phyloP scores from a whole-genome alignment of 2,113 vertebrate genomes.

The Sylvia atricapilla region DNA sequence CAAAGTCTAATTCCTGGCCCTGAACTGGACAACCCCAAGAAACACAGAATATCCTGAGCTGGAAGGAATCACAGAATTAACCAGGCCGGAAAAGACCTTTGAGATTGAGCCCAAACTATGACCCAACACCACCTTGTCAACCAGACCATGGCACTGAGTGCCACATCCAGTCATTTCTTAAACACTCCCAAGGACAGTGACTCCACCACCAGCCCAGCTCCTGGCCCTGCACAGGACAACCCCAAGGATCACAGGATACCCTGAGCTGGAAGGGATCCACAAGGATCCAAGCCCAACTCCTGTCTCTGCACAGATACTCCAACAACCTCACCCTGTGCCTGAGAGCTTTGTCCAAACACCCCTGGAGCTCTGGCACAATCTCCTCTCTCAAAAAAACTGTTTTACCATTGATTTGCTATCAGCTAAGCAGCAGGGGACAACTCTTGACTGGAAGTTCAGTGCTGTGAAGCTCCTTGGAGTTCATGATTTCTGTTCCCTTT shows the following conservation, averaged over 20 bases:
- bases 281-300: background rate
- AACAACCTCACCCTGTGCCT: background rate
- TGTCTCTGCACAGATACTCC: background rate
- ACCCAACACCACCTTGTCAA: background rate
- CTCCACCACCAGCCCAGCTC: background rate
- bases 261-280: background rate
- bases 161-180: background rate
- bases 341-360: background rate
- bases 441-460: background rate
- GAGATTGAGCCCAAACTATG: fast-evolving
- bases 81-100: background rate
- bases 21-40: background rate
- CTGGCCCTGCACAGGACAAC: background rate
- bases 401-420: background rate
- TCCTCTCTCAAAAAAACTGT: background rate
- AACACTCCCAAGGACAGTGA: background rate
- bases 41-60: background rate
- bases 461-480: background rate
- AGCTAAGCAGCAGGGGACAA: background rate
- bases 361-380: background rate
- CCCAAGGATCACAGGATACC: background rate
- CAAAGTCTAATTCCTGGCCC: background rate
- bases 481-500: background rate
- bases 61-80: background rate
- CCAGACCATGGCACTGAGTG: background rate